Conservation (phyloP, 2,113 vertebrate genomes). For the Otus sunia region DNA sequence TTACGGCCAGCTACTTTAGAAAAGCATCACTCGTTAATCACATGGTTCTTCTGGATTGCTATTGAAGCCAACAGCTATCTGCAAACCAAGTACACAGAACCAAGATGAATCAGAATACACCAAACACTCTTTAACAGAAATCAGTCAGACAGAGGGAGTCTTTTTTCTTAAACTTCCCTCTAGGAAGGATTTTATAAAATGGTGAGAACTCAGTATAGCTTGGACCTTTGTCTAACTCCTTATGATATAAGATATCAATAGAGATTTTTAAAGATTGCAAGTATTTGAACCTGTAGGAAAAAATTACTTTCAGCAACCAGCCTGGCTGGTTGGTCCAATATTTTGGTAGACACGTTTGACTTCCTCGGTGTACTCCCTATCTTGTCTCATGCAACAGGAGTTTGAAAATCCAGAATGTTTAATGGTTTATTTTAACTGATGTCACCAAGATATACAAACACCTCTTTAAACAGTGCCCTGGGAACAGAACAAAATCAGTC, state of each 20-base stretch:
- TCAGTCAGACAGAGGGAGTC: not conserved
- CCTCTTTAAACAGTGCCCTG: conserved; percentile 5
- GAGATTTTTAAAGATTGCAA: not conserved
- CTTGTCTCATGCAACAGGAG: not conserved
- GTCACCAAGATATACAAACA: conserved; percentile 24
- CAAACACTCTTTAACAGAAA: not conserved
- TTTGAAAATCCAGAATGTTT: not conserved
- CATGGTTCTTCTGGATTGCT: not conserved
- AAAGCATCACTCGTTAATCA: not conserved
- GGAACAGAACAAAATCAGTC: not conserved
- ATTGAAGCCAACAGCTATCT: not conserved
- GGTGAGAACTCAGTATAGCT: not conserved
- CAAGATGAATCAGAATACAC: not conserved
- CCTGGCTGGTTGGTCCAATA: not conserved
- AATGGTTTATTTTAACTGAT: conserved; percentile 15
- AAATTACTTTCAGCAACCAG: not conserved
- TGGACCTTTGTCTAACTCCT: not conserved
- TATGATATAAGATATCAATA: not conserved
- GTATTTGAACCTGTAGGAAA: not conserved
- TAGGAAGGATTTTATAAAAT: not conserved
- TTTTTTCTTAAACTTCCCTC: not conserved
- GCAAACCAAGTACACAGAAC: not conserved
- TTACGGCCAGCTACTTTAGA: not conserved
- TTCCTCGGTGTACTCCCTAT: not conserved
- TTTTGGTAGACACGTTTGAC: not conserved